Conservation (phyloP, 2,113 vertebrate genomes). For the Anguilla japonica region DNA sequence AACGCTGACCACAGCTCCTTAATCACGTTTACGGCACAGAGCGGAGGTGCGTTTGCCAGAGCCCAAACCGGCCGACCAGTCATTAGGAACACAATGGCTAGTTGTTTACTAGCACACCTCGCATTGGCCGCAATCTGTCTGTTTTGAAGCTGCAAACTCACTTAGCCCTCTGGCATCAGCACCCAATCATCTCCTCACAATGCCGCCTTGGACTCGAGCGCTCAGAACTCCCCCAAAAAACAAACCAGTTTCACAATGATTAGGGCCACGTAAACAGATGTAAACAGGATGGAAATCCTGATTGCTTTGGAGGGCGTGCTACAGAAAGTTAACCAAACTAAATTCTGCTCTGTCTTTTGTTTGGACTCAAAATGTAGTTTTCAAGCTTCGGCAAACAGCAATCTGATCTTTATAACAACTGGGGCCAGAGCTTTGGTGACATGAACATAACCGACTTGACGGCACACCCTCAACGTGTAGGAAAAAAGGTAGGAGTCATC, state of each 20-base stretch:
- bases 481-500: background rate
- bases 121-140: constrained; percentile 20
- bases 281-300: constrained; percentile 32
- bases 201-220: background rate
- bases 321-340: constrained; percentile 33
- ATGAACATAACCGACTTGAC: constrained; percentile 12
- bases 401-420: constrained; percentile 30
- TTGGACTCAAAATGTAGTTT: constrained; percentile 24
- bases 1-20: background rate
- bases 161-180: background rate
- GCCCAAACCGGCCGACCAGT: constrained; percentile 9
- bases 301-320: constrained; percentile 28
- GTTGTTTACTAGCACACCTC: constrained; percentile 33
- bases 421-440: constrained; percentile 15
- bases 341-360: constrained; percentile 42
- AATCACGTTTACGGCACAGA: constrained; percentile 19
- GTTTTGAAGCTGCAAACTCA: constrained; percentile 29
- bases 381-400: constrained; percentile 36
- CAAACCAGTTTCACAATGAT: constrained; percentile 25
- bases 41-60: constrained; percentile 24
- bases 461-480: background rate
- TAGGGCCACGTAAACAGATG: constrained; percentile 34
- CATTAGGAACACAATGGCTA: constrained; percentile 37
- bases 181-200: background rate
- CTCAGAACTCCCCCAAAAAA: constrained; percentile 2